A percentile compares a stretch with the other conserved stretches of the same genome.
Conservation (phyloP, 2,113 vertebrate genomes). For the Apodemus speciosus region DNA sequence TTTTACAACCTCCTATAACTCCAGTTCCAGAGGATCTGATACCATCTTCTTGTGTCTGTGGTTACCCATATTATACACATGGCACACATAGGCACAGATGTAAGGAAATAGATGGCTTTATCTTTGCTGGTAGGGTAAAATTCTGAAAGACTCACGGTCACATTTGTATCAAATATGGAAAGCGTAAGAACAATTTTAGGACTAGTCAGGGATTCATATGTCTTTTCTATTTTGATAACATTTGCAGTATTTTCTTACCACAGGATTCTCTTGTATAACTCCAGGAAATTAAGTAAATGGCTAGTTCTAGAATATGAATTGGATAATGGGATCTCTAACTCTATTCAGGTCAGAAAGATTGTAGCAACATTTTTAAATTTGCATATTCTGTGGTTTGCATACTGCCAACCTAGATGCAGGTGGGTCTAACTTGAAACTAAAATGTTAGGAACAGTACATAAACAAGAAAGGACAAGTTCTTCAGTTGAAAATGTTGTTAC, state of each 20-base stretch:
- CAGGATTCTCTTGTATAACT: slow-evolving; percentile 16
- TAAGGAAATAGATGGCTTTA: slow-evolving; percentile 5
- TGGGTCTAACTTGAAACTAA: background rate
- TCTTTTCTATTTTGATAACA: slow-evolving; percentile 32
- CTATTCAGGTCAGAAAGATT: background rate
- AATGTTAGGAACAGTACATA: background rate
- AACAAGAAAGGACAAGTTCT: background rate
- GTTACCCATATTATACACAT: background rate
- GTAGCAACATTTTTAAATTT: slow-evolving; percentile 27
- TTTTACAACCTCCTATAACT: background rate
- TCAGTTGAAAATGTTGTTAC: background rate
- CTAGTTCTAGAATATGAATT: slow-evolving; percentile 18
- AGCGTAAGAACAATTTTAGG: slow-evolving; percentile 44
- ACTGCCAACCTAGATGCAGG: background rate
- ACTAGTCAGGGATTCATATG: slow-evolving; percentile 21
- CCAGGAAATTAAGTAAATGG: slow-evolving; percentile 44
- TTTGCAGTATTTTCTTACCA: background rate
- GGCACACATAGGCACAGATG: background rate
- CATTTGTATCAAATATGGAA: slow-evolving; percentile 47
- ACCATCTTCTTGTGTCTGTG: background rate
- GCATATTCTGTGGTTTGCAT: background rate
- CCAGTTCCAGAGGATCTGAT: background rate
- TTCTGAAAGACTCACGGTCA: slow-evolving; percentile 12
- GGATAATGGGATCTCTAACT: slow-evolving; percentile 4
- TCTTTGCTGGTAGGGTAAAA: background rate